These are phyloP conservation scores for Bradynema listronoti DNA, from an alignment of 1,140 invertebrate species.

Conservation along the genomic window DNA sequence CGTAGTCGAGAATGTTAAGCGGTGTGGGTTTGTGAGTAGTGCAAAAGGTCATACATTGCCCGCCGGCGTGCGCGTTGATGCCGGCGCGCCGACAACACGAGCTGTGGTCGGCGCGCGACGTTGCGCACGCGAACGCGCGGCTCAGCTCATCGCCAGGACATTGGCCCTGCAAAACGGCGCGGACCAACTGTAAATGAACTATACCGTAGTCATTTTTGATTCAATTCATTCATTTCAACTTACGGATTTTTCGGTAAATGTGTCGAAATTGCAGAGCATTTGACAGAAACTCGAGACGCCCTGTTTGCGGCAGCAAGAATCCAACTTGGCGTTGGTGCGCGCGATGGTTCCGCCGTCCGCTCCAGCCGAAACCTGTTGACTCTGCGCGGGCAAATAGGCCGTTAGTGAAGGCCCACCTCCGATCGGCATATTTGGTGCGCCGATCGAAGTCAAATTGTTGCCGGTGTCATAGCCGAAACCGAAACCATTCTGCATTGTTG, in stretches of 20 bases:
- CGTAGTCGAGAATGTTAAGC: slow-evolving; percentile 35
- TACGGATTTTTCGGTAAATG: slow-evolving; percentile 43
- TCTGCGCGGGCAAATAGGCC: too few species aligned
- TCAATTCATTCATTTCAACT: not conserved
- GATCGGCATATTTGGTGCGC: too few species aligned
- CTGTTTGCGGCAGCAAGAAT: slow-evolving; percentile 44
- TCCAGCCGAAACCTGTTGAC: too few species aligned
- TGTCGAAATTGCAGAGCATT: slow-evolving; percentile 41
- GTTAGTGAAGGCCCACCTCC: too few species aligned
- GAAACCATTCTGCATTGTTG: too few species aligned
- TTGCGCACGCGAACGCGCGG: slow-evolving; percentile 44
- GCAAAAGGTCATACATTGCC: slow-evolving; percentile 46
- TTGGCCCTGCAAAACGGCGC: slow-evolving; percentile 31
- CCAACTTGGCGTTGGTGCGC: slow-evolving; percentile 37
- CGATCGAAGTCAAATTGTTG: too few species aligned
- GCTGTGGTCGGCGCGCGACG: slow-evolving; percentile 37
- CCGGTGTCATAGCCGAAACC: too few species aligned
- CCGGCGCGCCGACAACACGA: slow-evolving; percentile 35
- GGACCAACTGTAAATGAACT: slow-evolving; percentile 29
- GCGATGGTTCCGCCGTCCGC: too few species aligned
- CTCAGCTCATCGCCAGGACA: slow-evolving; percentile 40
- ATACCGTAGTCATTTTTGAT: not conserved
- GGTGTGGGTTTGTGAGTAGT: slow-evolving; percentile 38
- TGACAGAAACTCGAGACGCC: slow-evolving; percentile 25
- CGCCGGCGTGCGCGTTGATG: slow-evolving; percentile 31